Evolutionary conservation across 2,797 vertebrate species (phyloP), one percentile per base, ranked within the genome.

Genomic region (Centropyge bicolor): DNA sequence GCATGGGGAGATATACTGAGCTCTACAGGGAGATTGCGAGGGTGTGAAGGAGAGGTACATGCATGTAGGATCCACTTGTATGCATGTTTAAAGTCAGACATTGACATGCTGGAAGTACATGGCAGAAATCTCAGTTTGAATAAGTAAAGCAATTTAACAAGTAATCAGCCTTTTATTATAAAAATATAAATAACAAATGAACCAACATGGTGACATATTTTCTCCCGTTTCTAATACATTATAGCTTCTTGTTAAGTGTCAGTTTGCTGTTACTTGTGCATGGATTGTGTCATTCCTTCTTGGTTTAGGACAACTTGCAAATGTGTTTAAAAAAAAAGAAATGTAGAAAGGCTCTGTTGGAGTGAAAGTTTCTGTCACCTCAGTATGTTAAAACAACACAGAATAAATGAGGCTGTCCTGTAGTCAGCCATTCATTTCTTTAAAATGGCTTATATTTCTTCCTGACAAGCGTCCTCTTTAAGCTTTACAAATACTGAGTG

Each of bases 1-100:
- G 76, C 65, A 80, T 31, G 13, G 76, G 70, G 76, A 79, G 78
- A 86, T 63, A 69, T 41, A 79, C 79, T 63, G 55, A 89, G 91
- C 89, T 83, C 0, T 1, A 51, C 27, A 63, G 35, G 65, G 49
- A 67, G 63, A 69, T 41, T 11, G 59, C 45, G 52, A 45, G 43
- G 20, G 22, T 51, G 62, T 51, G 27, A 54, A 43, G 22, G n/a
- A 67, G 51, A 46, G 22, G 10, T 22, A 19, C 11, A 31, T 14
- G 49, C 31, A 38, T 40, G 19, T n/a, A 60, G 45, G n/a, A 14
- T 38, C n/a, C 20, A 49, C 11, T 24, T 62, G 10, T 36, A 3
- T 54, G 19, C 40, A 22, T 27, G 38, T 68, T 56, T 51, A 24
- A 41, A 43, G 10, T 20, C 36, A 52, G 43, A 62, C 22, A 48